Evolutionary conservation across 2,113 vertebrate species (phyloP), one percentile per base, ranked within the genome.

Genomic region (Pholis gunnellus): DNA sequence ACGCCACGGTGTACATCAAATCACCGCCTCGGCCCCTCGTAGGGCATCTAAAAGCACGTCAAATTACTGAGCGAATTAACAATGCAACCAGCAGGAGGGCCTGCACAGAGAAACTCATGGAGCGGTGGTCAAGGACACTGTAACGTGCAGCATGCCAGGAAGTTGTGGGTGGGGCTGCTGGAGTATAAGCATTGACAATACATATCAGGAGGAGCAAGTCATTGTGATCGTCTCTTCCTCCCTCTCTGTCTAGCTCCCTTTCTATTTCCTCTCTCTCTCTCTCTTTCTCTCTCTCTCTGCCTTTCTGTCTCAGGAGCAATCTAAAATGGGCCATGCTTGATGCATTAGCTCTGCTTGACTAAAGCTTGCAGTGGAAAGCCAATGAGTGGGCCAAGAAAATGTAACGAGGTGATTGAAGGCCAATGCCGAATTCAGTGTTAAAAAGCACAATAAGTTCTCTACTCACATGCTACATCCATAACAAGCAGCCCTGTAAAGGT

Each of bases 241-340:
- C n/a, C 64, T 57, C 42, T 68, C 54, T 65, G 44, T 84, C 72
- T 83, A 15, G 54, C 50, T 72, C 65, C 69, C n/a, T 57, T 25
- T 25, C 31, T 71, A 31, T 52, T 46, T 46, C 25, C 15, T 40
- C 50, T 40, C 22, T 73, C 42, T n/a, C 44, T 64, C 34, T 66
- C 13, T 50, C 66, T 22, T 69, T 80, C 68, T 74, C 25, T 73
- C 42, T n/a, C 44, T 42, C 57, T 76, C 82, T 84, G 44, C 31
- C 74, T 75, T 57, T 85, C 66, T 78, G 81, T 86, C 82, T 88
- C 75, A 68, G 72, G 69, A 75, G 80, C 75, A 64, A 78, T 89
- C 89, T 94, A 90, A 93, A 91, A 88, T 72, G 81, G 87, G 78
- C 79, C 69, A 56, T 50, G 72, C 79, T 78, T 84, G 81, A 83